Base-by-base conservation (phyloP, 2,888 invertebrate genomes). In the Heteromyza rotundicornis region DNA sequence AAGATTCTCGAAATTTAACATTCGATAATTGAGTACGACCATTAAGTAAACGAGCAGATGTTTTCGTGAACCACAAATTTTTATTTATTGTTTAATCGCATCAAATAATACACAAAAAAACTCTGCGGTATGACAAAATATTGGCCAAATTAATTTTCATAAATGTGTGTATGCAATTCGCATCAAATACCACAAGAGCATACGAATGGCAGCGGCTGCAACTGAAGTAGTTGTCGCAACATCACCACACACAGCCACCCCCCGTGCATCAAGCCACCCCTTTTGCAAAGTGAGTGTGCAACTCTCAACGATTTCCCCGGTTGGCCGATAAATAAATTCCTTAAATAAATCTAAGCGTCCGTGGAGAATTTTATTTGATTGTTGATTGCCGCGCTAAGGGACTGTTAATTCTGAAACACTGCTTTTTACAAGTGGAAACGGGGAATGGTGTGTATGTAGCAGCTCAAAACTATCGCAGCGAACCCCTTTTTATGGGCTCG, bases 321-420 rank as follows among this genome's bases (percentile, higher is more conserved):
- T n/a, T n/a, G 3, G 47, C 2, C 57, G 55, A 57, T 63, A 63
- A 63, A 63, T 63, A n/a, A n/a, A n/a, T n/a, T n/a, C n/a, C n/a
- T n/a, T n/a, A n/a, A n/a, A n/a, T n/a, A 63, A 60, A 63, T 57
- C 61, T 61, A 61, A 64, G 61, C 54, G 64, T 64, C 64, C 64
- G 32, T 57, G 55, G 64, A 64, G 61, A 59, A 61, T 64, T 64
- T 64, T 55, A 64, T 64, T 61, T 64, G 61, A 58, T 64, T 61
- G 61, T 52, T 61, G 64, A 61, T 64, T 60, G 55, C 56, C 5
- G 61, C 52, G 52, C 19, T 60, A 58, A 64, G 57, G 57, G 55
- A 54, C 32, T 40, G 40, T n/a, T 40, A 40, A 40, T 40, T 7
- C n/a, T 40, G 40, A 7, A 53, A 22, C 49, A 59, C 51, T 55